phyloP scores from a whole-genome alignment of 2,888 invertebrate species.

The Podotricha telesiphe region DNA sequence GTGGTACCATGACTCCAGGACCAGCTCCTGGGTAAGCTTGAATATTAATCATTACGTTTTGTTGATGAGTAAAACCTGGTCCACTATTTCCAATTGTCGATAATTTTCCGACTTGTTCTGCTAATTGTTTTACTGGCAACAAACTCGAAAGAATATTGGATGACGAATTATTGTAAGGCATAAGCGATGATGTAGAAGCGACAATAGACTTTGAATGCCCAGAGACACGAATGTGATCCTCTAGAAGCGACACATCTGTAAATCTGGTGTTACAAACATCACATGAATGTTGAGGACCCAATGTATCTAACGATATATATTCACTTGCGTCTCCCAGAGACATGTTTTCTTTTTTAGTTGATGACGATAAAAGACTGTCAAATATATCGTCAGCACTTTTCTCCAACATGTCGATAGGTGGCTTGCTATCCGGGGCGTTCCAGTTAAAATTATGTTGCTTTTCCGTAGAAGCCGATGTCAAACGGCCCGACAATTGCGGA shows the following conservation, averaged over 20 bases:
- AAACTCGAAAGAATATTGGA: slow-evolving; percentile 69
- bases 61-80: slow-evolving; percentile 82
- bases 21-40: slow-evolving; percentile 84
- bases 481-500: slow-evolving; percentile 47
- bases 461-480: slow-evolving; percentile 59
- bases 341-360: slow-evolving; percentile 69
- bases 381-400: slow-evolving; percentile 80
- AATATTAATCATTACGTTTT: slow-evolving; percentile 86
- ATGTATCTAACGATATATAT: slow-evolving; percentile 86
- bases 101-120: slow-evolving; percentile 77
- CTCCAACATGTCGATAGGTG: slow-evolving; percentile 69
- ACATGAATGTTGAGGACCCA: slow-evolving; percentile 84
- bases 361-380: slow-evolving; percentile 70
- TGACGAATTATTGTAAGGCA: slow-evolving; percentile 67
- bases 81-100: slow-evolving; percentile 61
- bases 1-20: slow-evolving; percentile 72
- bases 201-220: slow-evolving; percentile 81
- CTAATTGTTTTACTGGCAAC: slow-evolving; percentile 75
- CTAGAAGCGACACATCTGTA: slow-evolving; percentile 79
- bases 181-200: slow-evolving; percentile 59
- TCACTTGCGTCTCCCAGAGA: slow-evolving; percentile 78
- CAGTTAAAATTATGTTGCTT: slow-evolving; percentile 79
- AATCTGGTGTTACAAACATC: slow-evolving; percentile 85
- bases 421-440: slow-evolving; percentile 78
- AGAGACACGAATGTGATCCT: slow-evolving; percentile 80